A percentile compares a stretch with the other conserved stretches of the same genome.
These are phyloP conservation scores for Melanostigma gelatinosum DNA, from an alignment of 2,113 vertebrate species.

Conservation along the genomic window DNA sequence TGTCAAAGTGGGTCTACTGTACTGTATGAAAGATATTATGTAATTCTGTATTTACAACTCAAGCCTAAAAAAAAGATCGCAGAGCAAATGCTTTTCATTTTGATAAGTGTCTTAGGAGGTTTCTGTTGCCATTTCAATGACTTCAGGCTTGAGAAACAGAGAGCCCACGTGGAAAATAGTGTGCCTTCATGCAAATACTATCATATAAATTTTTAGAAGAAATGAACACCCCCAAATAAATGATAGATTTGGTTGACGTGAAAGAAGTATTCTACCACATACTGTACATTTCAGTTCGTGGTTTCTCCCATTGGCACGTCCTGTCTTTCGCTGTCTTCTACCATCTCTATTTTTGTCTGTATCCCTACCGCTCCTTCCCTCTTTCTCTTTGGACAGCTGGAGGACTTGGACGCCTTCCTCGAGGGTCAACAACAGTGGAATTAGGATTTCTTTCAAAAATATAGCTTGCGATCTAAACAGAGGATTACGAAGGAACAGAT, in stretches of 20 bases:
- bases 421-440: slow-evolving; percentile 65
- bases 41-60: neutral
- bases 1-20: slow-evolving; percentile 18
- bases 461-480: slow-evolving; percentile 64
- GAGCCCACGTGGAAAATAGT: neutral
- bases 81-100: neutral
- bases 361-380: slow-evolving; percentile 12
- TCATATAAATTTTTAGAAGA: neutral
- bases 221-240: neutral
- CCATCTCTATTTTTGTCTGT: slow-evolving; percentile 33
- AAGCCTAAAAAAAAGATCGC: neutral
- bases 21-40: slow-evolving; percentile 32
- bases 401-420: slow-evolving; percentile 57
- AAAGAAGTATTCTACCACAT: neutral
- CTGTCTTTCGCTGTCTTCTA: neutral
- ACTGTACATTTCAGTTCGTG: slow-evolving; percentile 1
- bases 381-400: slow-evolving; percentile 69
- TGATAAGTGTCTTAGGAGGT: neutral
- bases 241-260: neutral
- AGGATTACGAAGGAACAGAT: slow-evolving; percentile 52
- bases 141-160: neutral
- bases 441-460: slow-evolving; percentile 68
- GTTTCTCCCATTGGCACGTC: slow-evolving; percentile 26
- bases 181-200: neutral
- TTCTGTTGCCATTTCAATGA: neutral